Percentiles rank a stretch among this genome's conserved stretches.
Evolutionary conservation across 2,888 invertebrate genomes (phyloP).

Genomic region (Callyntrura guangdongensis): DNA sequence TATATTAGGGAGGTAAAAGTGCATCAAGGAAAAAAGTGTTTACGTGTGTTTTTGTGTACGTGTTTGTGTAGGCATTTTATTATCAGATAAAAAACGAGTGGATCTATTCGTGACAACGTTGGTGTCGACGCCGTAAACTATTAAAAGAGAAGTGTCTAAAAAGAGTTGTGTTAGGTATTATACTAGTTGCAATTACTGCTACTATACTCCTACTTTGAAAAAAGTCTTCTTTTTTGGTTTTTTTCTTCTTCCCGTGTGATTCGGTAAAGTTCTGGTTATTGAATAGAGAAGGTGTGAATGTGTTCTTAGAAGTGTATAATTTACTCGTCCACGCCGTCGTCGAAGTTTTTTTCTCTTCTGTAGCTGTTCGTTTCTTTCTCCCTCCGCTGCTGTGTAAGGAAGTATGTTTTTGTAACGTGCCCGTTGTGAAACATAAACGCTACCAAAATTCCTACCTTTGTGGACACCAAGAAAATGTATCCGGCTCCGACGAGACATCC

Average conservation of each 20-base stretch:
- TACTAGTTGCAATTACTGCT: conserved; percentile 28
- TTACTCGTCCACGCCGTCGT: conserved; percentile 64
- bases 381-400: conserved; percentile 47
- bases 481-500: conserved; percentile 92
- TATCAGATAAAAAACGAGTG: conserved; percentile 13
- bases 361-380: conserved; percentile 34
- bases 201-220: too few relatives aligned
- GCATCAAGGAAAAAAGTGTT: conserved; percentile 9
- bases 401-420: conserved; percentile 78
- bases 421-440: conserved; percentile 73
- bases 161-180: not conserved
- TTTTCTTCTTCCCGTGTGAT: not conserved
- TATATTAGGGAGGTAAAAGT: not conserved
- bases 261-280: conserved; percentile 24
- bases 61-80: not conserved
- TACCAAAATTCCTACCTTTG: conserved; percentile 79
- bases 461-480: conserved; percentile 88
- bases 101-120: conserved; percentile 32
- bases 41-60: conserved; percentile 1
- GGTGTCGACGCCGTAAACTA: conserved; percentile 21
- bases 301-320: conserved; percentile 70
- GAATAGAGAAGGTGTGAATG: conserved; percentile 76
- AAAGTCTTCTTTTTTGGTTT: conserved; percentile 11
- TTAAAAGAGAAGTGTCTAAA: not conserved
- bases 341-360: too few relatives aligned